Percentiles rank a stretch among this genome's conserved stretches.
Conservation (phyloP, 1,140 invertebrate species). For the Drosophila hydei region DNA sequence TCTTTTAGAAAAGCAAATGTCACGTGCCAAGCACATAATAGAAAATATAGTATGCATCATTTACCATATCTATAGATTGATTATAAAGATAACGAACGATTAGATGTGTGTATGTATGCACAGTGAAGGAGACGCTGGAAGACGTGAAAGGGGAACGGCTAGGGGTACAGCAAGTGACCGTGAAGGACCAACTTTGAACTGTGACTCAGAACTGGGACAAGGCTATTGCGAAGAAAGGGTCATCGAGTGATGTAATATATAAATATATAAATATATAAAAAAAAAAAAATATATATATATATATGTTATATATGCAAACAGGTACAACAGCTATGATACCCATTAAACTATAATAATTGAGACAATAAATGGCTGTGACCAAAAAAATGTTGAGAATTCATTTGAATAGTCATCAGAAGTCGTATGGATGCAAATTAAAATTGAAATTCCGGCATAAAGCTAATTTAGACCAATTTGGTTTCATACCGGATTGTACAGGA, state of each 20-base stretch:
- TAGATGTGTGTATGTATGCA: slow-evolving; percentile 2
- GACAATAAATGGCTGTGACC: slow-evolving; percentile 15
- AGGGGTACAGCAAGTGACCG: background rate
- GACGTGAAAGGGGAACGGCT: background rate
- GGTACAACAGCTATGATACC: background rate
- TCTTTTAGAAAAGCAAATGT: background rate
- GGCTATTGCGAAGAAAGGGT: background rate
- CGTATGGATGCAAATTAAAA: slow-evolving; percentile 11
- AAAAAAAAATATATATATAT: too few relatives aligned
- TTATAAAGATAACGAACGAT: slow-evolving; percentile 19
- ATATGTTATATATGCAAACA: background rate
- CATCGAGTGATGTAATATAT: slow-evolving; percentile 8
- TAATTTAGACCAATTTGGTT: slow-evolving; percentile 36
- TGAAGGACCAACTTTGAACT: slow-evolving; percentile 1
- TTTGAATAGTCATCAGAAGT: slow-evolving; percentile 1
- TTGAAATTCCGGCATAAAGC: slow-evolving; percentile 14
- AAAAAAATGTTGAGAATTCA: slow-evolving; percentile 6
- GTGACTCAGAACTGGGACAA: slow-evolving; percentile 2
- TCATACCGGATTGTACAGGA: slow-evolving; percentile 39
- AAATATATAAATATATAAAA: too few relatives aligned
- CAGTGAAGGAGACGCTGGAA: background rate
- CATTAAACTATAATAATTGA: slow-evolving; percentile 7
- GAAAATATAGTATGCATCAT: background rate
- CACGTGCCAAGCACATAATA: slow-evolving; percentile 2
- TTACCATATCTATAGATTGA: slow-evolving; percentile 16